Percentiles rank a stretch among this genome's conserved stretches.
These are phyloP conservation scores for Epinephelus lanceolatus DNA, from an alignment of 2,113 vertebrate species.

Conservation along the genomic window DNA sequence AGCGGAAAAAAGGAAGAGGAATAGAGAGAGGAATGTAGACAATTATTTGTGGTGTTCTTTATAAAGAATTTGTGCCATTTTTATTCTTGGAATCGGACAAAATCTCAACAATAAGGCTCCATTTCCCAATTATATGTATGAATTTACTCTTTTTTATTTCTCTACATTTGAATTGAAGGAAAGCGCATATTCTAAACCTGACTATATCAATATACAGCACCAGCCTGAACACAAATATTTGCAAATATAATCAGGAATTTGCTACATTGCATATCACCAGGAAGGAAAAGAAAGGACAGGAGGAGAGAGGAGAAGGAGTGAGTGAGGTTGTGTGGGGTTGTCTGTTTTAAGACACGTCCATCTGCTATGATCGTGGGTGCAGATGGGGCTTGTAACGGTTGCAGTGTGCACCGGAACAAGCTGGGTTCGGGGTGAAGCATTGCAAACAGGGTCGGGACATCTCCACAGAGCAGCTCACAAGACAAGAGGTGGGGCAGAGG, in stretches of 20 bases:
- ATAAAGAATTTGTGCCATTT: not conserved
- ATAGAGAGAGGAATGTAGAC: not conserved
- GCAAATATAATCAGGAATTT: conserved; percentile 12
- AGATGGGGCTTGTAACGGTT: conserved; percentile 48
- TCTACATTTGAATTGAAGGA: not conserved
- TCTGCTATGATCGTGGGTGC: conserved; percentile 46
- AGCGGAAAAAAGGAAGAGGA: not conserved
- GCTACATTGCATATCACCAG: conserved; percentile 51
- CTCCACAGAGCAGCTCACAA: conserved; percentile 68
- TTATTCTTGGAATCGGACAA: not conserved
- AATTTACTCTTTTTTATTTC: not conserved
- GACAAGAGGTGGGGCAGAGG: conserved; percentile 60
- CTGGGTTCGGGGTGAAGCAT: conserved; percentile 50
- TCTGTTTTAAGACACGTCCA: conserved; percentile 38
- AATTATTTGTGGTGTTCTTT: conserved; percentile 10
- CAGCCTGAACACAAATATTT: not conserved
- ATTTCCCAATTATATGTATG: not conserved
- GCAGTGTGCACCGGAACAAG: conserved; percentile 54
- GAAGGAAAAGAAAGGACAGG: conserved; percentile 29
- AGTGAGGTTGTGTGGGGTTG: conserved; percentile 25
- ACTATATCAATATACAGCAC: not conserved
- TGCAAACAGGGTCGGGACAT: conserved; percentile 38
- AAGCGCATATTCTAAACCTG: not conserved
- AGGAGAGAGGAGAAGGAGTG: conserved; percentile 27
- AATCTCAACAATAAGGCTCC: not conserved